phyloP scores from a whole-genome alignment of 2,113 vertebrate species.

The Tupaia chinensis region DNA sequence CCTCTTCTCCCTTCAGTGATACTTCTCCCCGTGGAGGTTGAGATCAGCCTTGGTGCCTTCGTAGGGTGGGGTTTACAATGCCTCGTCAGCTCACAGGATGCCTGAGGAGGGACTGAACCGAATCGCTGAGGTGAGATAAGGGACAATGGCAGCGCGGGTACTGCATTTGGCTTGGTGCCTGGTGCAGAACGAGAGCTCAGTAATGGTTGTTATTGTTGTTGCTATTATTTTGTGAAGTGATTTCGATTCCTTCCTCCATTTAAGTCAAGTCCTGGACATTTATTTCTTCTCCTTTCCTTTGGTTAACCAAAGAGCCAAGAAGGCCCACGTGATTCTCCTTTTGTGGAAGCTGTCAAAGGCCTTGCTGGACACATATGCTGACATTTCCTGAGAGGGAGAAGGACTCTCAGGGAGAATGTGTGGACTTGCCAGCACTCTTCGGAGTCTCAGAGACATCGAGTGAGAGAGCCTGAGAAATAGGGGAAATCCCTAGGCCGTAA shows the following conservation, averaged over 20 bases:
- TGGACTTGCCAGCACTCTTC: neutral
- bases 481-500: neutral
- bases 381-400: neutral
- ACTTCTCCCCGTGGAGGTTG: neutral
- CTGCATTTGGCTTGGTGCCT: neutral
- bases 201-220: neutral
- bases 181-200: neutral
- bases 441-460: neutral
- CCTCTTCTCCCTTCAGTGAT: neutral
- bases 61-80: too few relatives aligned
- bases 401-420: rapidly evolving
- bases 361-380: rapidly evolving
- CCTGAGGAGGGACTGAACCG: neutral
- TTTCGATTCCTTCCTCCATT: neutral
- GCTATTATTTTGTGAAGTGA: neutral
- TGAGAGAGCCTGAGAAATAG: rapidly evolving
- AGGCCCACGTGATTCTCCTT: neutral
- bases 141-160: neutral
- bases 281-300: neutral
- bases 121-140: neutral
- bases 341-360: neutral
- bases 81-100: neutral
- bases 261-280: neutral
- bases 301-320: neutral
- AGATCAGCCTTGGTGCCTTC: too few relatives aligned